Conservation (phyloP, 2,113 vertebrate species). For the Neolamprologus sp. region DNA sequence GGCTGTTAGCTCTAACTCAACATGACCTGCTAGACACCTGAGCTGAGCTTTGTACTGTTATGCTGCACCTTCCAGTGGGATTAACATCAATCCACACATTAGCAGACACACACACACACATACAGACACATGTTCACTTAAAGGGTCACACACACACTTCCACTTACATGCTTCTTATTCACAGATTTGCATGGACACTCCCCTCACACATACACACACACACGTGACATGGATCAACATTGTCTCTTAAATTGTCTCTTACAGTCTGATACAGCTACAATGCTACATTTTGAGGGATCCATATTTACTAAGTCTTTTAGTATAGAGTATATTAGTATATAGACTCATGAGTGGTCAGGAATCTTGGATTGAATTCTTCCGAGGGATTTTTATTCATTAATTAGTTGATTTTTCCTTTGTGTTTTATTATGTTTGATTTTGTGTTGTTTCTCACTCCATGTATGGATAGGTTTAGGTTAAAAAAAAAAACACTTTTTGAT, state of each 20-base stretch:
- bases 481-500: not conserved
- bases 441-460: not conserved
- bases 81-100: slow-evolving; percentile 33
- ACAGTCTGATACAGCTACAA: not conserved
- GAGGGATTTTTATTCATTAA: not conserved
- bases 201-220: not conserved
- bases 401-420: not conserved
- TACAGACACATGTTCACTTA: not conserved
- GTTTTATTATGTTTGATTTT: not conserved
- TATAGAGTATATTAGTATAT: not conserved
- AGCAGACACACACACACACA: not conserved
- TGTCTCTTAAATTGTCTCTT: not conserved
- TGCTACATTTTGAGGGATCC: not conserved
- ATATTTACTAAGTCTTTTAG: not conserved
- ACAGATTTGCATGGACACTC: not conserved
- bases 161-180: not conserved
- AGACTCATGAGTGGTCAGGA: not conserved
- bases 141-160: not conserved
- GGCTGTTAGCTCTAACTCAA: slow-evolving; percentile 4
- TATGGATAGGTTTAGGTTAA: not conserved
- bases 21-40: slow-evolving; percentile 30
- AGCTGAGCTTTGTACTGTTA: slow-evolving; percentile 33
- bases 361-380: not conserved
- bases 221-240: not conserved
- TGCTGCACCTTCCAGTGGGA: not conserved